Evolutionary conservation across 1,140 invertebrate species (phyloP).

Genomic region (Antheraea mylitta): DNA sequence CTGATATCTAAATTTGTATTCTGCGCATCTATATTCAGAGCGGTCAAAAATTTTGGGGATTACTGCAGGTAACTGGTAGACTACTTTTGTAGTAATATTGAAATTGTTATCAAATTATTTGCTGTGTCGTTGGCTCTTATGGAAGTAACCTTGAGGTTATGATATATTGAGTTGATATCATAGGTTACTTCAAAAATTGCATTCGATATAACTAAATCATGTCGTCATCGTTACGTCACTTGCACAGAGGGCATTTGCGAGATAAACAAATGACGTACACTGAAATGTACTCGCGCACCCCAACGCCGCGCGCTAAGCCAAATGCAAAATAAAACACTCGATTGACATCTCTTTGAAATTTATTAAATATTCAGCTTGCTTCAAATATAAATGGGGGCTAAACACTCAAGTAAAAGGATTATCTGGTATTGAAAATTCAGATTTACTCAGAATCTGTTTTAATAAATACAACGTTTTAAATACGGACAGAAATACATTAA

Average conservation of each 20-base stretch:
- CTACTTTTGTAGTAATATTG: too few relatives aligned
- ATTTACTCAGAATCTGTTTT: neutral
- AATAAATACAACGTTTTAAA: neutral
- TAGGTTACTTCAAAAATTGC: neutral
- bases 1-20: too few relatives aligned
- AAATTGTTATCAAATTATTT: too few relatives aligned
- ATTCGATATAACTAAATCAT: neutral
- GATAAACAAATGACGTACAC: conserved; percentile 78
- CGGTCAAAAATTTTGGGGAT: too few relatives aligned
- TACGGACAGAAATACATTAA: neutral
- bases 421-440: conserved; percentile 19
- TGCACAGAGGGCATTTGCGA: conserved; percentile 21
- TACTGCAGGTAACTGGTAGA: too few relatives aligned
- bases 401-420: conserved; percentile 73
- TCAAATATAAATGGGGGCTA: conserved; percentile 74
- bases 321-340: conserved; percentile 76
- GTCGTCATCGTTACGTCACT: conserved; percentile 10
- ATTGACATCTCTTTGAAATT: conserved; percentile 78
- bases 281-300: conserved; percentile 78
- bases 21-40: too few relatives aligned
- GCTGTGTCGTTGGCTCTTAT: too few relatives aligned
- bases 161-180: neutral
- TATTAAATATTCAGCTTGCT: conserved; percentile 76
- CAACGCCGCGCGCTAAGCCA: conserved; percentile 54
- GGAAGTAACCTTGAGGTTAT: too few relatives aligned